Base-by-base conservation (phyloP, 2,113 vertebrate genomes). In the Dendropsophus ebraccatus region DNA sequence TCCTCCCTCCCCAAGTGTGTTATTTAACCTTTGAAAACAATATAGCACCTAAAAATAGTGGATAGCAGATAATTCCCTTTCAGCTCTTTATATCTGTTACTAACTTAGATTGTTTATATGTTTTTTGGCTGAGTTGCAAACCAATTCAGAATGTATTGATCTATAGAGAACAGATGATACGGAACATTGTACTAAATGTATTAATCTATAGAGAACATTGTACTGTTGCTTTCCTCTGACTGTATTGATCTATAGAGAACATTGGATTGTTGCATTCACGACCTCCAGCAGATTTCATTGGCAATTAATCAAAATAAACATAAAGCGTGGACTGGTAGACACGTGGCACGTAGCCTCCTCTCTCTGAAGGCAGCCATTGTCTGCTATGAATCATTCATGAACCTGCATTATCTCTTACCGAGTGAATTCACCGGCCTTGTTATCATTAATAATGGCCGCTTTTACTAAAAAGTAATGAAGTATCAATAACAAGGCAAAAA, bases 221-320 rank as follows among this genome's bases (percentile, higher is more conserved):
- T 23, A 30, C 28, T 65, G 14, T 30, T 65, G 25, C 12, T 30
- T 67, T 32, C 5, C n/a, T n/a, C n/a, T 47, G 50, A 65, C 13
- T 65, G 30, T 30, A 65, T 30, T 65, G 60, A 65, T 65, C 60
- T 65, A 30, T 30, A 30, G 60, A 65, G 8, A 62, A 62, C n/a
- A 28, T 9, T 62, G 10, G 58, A 30, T 19, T 65, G 17, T 32
- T 67, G 13, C 14, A 67, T 69, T 35, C 8, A 37, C 37, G 16
- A 69, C 17, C 35, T 37, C n/a, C n/a, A n/a, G n/a, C n/a, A 35
- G 17, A 16, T 35, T 14, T 21, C 13, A 67, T 35, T 69, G 65
- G 65, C 32, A 69, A 21, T 69, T 69, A 35, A 37, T 69, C 32
- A 69, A 69, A 69, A 69, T 69, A 28, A 69, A 35, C 65, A 69